phyloP scores from a whole-genome alignment of 2,888 invertebrate genomes.

The Sicus ferrugineus region DNA sequence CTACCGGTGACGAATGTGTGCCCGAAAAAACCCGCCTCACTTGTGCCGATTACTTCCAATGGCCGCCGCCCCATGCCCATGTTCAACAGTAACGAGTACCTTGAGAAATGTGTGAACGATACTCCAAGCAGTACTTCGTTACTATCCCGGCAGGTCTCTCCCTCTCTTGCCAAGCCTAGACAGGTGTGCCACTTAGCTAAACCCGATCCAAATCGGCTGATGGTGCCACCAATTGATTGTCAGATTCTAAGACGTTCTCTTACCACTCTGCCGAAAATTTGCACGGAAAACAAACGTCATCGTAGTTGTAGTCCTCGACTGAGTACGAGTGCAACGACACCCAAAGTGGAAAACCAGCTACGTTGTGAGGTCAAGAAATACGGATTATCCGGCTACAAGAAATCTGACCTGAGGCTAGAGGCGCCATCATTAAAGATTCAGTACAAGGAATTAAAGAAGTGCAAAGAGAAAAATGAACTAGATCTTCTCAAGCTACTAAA shows the following conservation, averaged over 20 bases:
- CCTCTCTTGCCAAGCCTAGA: background rate
- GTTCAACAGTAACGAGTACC: slow-evolving; percentile 59
- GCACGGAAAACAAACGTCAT: slow-evolving; percentile 47
- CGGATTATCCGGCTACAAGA: no score
- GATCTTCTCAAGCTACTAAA: background rate
- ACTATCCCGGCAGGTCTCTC: background rate
- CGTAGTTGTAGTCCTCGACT: slow-evolving; percentile 52
- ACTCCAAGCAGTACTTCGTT: slow-evolving; percentile 32
- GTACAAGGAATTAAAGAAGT: no score
- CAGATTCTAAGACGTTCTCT: slow-evolving; percentile 47
- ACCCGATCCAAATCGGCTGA: slow-evolving; percentile 45
- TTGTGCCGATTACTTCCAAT: slow-evolving; percentile 51
- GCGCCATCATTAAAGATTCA: no score
- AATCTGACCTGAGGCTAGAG: no score
- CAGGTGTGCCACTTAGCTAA: background rate
- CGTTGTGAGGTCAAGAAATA: no score
- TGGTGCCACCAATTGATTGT: slow-evolving; percentile 16
- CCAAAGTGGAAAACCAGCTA: background rate
- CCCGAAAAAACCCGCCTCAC: slow-evolving; percentile 49
- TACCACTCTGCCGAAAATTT: slow-evolving; percentile 46
- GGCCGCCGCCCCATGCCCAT: slow-evolving; percentile 59
- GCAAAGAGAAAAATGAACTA: no score
- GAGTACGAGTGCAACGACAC: background rate
- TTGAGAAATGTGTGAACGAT: slow-evolving; percentile 54
- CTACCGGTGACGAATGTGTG: slow-evolving; percentile 49